Base-by-base conservation (phyloP, 1,140 invertebrate genomes). In the Diorhabda carinulata region DNA sequence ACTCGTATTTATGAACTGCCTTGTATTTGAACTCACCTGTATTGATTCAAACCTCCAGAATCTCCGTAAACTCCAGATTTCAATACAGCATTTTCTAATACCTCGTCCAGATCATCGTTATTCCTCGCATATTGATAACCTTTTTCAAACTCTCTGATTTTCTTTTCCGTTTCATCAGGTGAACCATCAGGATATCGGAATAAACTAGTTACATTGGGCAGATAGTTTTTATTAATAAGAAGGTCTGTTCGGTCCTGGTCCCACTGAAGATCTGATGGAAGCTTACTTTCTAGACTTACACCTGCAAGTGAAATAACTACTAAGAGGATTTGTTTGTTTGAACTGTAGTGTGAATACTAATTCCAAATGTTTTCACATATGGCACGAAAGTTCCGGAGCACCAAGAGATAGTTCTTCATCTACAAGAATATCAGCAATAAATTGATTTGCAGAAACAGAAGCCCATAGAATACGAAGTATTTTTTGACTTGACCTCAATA, bases 51-150 rank as follows among this genome's bases (percentile, higher is more conserved):
- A 8, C 74, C 44, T 44, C 66, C 66, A 6, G 80, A 78, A 57
- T 80, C 78, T 5, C 77, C 78, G 68, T 80, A 81, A 40, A 80
- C 52, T 70, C 81, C 81, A 4, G 78, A 77, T 72, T 82, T 82
- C 64, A 82, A 73, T 40, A 82, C 74, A 5, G 81, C 80, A 68
- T 81, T 81, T 69, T 81, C 78, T 10, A 81, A 65, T 3, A 78
- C 77, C 62, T 81, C 80, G 68, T 81, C 78, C 61, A 79, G 66
- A 70, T 79, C 78, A 9, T 77, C 79, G 57, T 76, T 78, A 57
- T 77, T 79, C 6, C 73, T 74, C 41, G 74, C 78, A 62, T 81
- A 80, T 42, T 71, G 75, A 61, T 76, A 79, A 9, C 76, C 78
- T 69, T 81, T 82, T 60, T 81, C 80, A 69, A 80, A 81, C 43